A percentile compares a stretch with the other conserved stretches of the same genome.
These are phyloP conservation scores for Rhynchotus rufescens DNA, from an alignment of 2,797 vertebrate species.

Conservation along the genomic window DNA sequence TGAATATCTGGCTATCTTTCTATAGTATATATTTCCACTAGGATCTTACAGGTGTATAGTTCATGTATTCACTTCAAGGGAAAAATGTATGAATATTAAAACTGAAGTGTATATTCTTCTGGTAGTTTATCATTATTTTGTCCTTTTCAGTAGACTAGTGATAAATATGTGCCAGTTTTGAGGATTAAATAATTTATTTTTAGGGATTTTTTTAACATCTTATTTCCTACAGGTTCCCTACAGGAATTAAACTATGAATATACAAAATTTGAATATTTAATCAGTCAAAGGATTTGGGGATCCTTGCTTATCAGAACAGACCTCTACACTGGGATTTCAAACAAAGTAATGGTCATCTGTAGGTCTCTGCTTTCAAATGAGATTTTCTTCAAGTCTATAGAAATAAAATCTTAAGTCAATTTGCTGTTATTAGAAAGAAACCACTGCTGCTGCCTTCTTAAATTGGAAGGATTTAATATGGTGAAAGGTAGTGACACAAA, in stretches of 20 bases:
- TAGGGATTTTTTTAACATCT: background rate
- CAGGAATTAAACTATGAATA: background rate
- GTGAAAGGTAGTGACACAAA: background rate
- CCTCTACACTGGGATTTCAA: background rate
- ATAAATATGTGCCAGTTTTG: background rate
- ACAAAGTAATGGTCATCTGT: background rate
- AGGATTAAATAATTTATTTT: conserved; percentile 41
- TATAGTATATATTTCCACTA: background rate
- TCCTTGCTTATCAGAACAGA: background rate
- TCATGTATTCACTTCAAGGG: background rate
- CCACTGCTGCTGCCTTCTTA: background rate
- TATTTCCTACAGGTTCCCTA: background rate
- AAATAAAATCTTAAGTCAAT: background rate
- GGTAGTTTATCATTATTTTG: background rate
- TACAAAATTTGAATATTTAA: background rate
- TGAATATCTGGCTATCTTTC: background rate
- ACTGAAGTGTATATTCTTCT: background rate
- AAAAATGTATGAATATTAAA: conserved; percentile 19
- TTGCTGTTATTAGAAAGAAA: background rate
- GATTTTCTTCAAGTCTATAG: background rate
- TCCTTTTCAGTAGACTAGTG: background rate
- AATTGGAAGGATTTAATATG: background rate
- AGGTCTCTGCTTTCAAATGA: background rate
- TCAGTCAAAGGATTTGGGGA: background rate
- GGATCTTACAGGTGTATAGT: background rate